phyloP scores from a whole-genome alignment of 2,113 vertebrate species.

The Scolopax mira region DNA sequence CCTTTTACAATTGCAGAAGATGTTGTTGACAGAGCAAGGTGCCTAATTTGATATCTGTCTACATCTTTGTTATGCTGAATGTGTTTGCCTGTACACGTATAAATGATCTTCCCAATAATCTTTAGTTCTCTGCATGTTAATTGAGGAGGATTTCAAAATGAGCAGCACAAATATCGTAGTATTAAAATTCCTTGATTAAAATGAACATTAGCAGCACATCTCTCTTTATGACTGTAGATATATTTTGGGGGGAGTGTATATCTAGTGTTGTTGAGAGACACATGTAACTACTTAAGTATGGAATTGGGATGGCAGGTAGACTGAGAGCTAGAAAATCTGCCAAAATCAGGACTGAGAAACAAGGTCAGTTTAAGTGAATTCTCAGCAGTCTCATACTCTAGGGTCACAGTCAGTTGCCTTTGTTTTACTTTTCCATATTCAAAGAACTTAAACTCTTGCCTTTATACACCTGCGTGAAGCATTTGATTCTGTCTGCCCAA shows the following conservation, averaged over 20 bases:
- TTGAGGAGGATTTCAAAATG: not conserved
- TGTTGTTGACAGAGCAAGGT: not conserved
- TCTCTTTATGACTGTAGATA: not conserved
- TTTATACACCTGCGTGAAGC: not conserved
- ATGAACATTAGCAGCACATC: not conserved
- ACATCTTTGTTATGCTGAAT: not conserved
- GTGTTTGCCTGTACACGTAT: not conserved
- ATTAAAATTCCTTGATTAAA: not conserved
- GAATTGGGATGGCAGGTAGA: not conserved
- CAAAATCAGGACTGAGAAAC: not conserved
- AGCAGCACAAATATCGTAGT: not conserved
- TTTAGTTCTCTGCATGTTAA: not conserved
- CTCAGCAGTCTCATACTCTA: not conserved
- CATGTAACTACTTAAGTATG: not conserved
- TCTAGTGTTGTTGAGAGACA: not conserved
- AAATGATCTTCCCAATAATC: not conserved
- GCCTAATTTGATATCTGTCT: not conserved
- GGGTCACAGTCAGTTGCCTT: not conserved
- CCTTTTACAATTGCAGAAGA: not conserved
- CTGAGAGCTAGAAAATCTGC: not conserved
- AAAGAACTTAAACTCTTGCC: not conserved
- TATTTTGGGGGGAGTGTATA: not conserved
- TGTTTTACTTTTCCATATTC: not conserved
- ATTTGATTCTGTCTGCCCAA: not conserved
- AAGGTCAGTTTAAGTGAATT: not conserved